Evolutionary conservation across 2,888 invertebrate genomes (phyloP).

Genomic region (Lepas anatifera): DNA sequence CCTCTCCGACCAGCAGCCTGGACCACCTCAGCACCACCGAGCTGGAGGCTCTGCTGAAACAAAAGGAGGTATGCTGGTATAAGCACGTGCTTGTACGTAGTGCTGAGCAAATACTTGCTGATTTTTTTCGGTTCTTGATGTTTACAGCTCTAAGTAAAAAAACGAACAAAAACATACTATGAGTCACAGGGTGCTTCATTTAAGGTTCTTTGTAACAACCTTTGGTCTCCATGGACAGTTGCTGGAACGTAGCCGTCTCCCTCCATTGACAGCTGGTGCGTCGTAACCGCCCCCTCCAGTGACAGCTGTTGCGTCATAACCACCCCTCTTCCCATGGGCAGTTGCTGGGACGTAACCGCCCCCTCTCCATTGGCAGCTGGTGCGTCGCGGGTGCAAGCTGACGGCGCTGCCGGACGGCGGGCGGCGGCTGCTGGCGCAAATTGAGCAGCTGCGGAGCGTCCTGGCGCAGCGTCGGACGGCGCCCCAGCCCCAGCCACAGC

Average conservation of each 20-base stretch:
- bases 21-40: conserved; percentile 31
- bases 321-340: conserved; percentile 55
- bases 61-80: conserved; percentile 88
- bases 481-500: neutral
- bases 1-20: conserved; percentile 15
- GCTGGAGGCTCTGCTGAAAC: conserved; percentile 53
- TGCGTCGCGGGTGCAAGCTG: conserved; percentile 12
- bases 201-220: too few species aligned
- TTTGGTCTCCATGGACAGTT: too few species aligned
- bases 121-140: too few species aligned
- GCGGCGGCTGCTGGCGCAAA: conserved; percentile 10
- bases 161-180: too few species aligned
- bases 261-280: too few species aligned
- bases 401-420: conserved; percentile 19
- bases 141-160: conserved; percentile 31
- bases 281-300: too few species aligned
- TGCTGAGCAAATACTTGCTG: conserved; percentile 43
- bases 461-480: neutral
- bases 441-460: conserved; percentile 14
- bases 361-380: neutral
- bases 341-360: neutral
- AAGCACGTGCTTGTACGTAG: conserved; percentile 60
- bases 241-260: too few species aligned
- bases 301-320: conserved; percentile 31
- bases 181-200: too few species aligned